phyloP scores from a whole-genome alignment of 2,888 invertebrate genomes.

The Noctua janthina region DNA sequence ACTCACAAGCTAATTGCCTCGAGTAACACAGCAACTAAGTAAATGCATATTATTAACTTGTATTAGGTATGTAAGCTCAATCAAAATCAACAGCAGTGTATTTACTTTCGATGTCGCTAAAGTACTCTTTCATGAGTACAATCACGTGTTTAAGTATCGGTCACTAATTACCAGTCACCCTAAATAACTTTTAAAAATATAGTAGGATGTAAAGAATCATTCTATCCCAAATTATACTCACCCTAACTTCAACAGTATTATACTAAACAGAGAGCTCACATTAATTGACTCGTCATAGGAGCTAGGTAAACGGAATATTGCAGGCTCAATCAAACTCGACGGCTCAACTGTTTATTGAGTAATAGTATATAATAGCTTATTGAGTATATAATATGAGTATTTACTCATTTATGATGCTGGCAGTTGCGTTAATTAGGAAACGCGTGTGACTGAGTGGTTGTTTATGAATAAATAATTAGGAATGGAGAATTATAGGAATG shows the following conservation, averaged over 20 bases:
- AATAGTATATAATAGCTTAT: not conserved
- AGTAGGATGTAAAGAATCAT: too few relatives aligned
- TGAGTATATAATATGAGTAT: slow-evolving; percentile 23
- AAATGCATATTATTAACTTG: not conserved
- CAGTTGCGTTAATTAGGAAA: slow-evolving; percentile 28
- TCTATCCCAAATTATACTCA: slow-evolving; percentile 22
- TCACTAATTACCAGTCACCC: too few relatives aligned
- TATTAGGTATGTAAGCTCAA: not conserved
- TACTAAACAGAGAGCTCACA: slow-evolving; percentile 11
- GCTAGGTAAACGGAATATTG: slow-evolving; percentile 59
- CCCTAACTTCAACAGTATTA: not conserved
- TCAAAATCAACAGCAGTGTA: not conserved
- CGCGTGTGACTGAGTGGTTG: slow-evolving; percentile 37
- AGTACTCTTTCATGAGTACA: too few relatives aligned
- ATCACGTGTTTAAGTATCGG: too few relatives aligned
- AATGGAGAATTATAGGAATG: slow-evolving; percentile 9
- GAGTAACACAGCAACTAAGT: not conserved
- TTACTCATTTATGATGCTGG: slow-evolving; percentile 24
- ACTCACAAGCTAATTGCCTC: slow-evolving; percentile 16
- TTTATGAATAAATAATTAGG: slow-evolving; percentile 38
- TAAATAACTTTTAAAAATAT: not conserved
- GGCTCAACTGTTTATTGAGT: slow-evolving; percentile 37
- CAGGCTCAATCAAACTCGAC: slow-evolving; percentile 54
- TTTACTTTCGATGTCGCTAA: not conserved
- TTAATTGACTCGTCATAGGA: slow-evolving; percentile 35